Evolutionary conservation across 1,140 invertebrate genomes (phyloP).

Genomic region (Monochamus saltuarius): DNA sequence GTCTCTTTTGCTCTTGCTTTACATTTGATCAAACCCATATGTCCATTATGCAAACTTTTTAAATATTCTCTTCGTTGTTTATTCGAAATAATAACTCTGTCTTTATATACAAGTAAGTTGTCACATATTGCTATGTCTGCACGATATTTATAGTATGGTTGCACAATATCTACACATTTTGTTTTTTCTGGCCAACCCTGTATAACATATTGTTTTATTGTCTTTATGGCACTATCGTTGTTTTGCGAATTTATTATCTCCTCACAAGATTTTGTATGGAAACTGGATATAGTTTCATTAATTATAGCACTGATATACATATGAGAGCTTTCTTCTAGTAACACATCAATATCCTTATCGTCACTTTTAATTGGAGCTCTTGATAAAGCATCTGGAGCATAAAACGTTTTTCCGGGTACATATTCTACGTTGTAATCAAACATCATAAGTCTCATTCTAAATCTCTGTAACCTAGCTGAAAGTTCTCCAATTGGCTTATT

Average conservation of each 20-base stretch:
- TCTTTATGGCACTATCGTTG: background rate
- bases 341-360: no score
- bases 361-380: no score
- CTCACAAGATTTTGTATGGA: no score
- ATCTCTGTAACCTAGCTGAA: constrained; percentile 1
- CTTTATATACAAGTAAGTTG: background rate
- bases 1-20: background rate
- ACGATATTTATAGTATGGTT: background rate
- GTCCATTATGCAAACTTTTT: background rate
- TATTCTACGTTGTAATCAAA: constrained; percentile 43
- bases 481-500: background rate
- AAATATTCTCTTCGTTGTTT: background rate
- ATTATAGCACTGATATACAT: no score
- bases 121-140: background rate
- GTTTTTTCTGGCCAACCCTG: background rate
- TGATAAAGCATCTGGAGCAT: background rate
- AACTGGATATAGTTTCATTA: no score
- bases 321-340: no score
- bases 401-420: constrained; percentile 23
- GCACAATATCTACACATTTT: background rate
- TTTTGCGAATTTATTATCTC: no score
- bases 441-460: constrained; percentile 42
- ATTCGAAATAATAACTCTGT: background rate
- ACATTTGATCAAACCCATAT: background rate
- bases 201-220: no score